These are phyloP conservation scores for Mythimna albipuncta DNA, from an alignment of 2,888 invertebrate genomes.

Conservation along the genomic window DNA sequence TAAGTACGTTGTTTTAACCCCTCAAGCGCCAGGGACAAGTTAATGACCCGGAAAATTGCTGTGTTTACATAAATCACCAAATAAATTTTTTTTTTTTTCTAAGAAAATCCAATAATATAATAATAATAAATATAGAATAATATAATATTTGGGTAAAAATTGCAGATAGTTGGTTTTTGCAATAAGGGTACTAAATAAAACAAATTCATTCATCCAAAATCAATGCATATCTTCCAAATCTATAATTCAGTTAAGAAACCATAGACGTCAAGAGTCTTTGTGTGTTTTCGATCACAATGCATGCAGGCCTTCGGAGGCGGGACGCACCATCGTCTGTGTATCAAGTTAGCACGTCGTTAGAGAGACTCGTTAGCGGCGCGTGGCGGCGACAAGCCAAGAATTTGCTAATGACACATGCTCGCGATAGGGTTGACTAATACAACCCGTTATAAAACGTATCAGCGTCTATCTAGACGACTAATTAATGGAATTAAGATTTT, in stretches of 20 bases:
- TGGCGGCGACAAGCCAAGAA: conserved; percentile 88
- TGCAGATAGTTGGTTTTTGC: too few species aligned
- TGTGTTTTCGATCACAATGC: conserved; percentile 61
- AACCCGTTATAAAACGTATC: conserved; percentile 57
- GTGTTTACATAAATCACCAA: too few species aligned
- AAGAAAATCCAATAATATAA: too few species aligned
- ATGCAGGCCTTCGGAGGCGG: conserved; percentile 53
- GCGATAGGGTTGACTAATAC: conserved; percentile 68
- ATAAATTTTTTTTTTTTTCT: too few species aligned
- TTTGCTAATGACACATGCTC: conserved; percentile 87
- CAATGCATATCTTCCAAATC: background rate
- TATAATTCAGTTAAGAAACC: background rate
- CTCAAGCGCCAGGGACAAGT: too few species aligned
- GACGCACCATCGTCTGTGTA: conserved; percentile 75
- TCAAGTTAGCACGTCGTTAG: conserved; percentile 89
- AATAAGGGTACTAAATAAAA: too few species aligned
- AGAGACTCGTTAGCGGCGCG: conserved; percentile 88
- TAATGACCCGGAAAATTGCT: too few species aligned
- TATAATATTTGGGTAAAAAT: too few species aligned
- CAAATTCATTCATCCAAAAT: background rate
- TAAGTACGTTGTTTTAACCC: too few species aligned
- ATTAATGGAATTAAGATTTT: conserved; percentile 57
- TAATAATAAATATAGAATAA: too few species aligned
- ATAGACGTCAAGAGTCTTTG: conserved; percentile 19
- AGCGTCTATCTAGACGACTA: conserved; percentile 38